phyloP scores from a whole-genome alignment of 2,113 vertebrate genomes.

The Toxostoma redivivum region DNA sequence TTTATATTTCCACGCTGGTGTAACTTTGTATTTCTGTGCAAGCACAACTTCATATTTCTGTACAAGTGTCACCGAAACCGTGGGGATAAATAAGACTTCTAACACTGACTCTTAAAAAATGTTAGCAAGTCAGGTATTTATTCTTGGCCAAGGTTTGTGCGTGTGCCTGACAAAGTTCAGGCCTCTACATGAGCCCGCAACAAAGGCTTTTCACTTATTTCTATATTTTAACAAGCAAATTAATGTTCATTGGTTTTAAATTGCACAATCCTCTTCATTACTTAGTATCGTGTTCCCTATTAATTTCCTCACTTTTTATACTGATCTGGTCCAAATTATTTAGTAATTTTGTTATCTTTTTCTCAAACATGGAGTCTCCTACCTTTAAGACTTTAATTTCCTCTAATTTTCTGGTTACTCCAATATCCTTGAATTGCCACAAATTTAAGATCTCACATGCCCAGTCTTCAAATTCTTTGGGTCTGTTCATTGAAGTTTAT shows the following conservation, averaged over 20 bases:
- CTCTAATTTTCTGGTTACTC: not conserved
- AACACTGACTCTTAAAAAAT: not conserved
- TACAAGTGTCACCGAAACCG: accelerated
- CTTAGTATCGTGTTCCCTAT: too few relatives aligned
- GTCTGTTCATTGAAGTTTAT: not conserved
- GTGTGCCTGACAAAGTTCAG: not conserved
- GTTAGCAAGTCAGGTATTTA: not conserved
- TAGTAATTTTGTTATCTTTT: not conserved
- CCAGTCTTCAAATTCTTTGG: not conserved
- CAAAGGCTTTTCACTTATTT: not conserved
- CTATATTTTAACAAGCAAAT: not conserved
- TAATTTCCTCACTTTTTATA: not conserved
- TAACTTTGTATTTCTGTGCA: not conserved
- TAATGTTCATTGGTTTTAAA: too few relatives aligned
- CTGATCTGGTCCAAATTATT: not conserved
- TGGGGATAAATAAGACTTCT: not conserved
- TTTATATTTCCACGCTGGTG: accelerated
- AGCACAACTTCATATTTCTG: not conserved
- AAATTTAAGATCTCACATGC: not conserved
- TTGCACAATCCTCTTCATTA: not conserved
- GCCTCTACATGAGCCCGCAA: not conserved
- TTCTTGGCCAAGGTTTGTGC: not conserved
- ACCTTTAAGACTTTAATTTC: not conserved
- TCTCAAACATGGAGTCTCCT: not conserved
- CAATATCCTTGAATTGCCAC: not conserved